A percentile compares a stretch with the other conserved stretches of the same genome.
phyloP scores from a whole-genome alignment of 2,113 vertebrate species.

The Periophthalmodon schlosseri region DNA sequence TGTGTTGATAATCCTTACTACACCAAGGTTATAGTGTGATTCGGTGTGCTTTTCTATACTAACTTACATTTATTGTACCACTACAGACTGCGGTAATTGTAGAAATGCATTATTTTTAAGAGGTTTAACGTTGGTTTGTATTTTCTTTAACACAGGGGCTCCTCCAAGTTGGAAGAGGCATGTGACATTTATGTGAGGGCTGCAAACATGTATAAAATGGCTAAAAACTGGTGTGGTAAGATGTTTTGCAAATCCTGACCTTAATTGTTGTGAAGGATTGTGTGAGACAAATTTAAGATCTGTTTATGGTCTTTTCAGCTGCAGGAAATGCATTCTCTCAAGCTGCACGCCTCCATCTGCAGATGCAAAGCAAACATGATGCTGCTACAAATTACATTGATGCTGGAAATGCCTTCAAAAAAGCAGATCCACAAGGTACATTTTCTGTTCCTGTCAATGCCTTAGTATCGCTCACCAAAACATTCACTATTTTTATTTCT shows the following conservation, averaged over 20 bases:
- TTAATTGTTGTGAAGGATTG: neutral
- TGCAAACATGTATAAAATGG: slow-evolving; percentile 96
- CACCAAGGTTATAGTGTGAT: neutral
- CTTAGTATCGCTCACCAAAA: neutral
- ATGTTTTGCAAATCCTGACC: neutral
- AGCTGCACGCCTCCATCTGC: slow-evolving; percentile 87
- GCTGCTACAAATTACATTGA: slow-evolving; percentile 91
- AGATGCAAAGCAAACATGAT: slow-evolving; percentile 93
- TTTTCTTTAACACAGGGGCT: slow-evolving; percentile 75
- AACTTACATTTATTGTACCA: neutral
- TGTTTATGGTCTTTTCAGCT: slow-evolving; percentile 69
- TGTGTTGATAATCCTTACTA: no score
- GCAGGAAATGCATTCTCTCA: slow-evolving; percentile 91
- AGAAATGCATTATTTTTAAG: neutral
- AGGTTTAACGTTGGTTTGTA: neutral
- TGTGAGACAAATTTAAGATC: neutral
- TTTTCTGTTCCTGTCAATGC: neutral
- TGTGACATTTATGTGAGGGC: slow-evolving; percentile 90
- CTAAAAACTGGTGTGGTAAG: slow-evolving; percentile 93
- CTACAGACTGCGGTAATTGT: neutral
- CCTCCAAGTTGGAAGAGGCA: slow-evolving; percentile 90
- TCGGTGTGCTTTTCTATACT: neutral
- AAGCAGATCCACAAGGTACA: slow-evolving; percentile 91
- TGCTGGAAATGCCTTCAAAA: slow-evolving; percentile 93
- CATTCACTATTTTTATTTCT: neutral